These are phyloP conservation scores for Coelopa frigida DNA, from an alignment of 1,140 invertebrate genomes.

Conservation along the genomic window DNA sequence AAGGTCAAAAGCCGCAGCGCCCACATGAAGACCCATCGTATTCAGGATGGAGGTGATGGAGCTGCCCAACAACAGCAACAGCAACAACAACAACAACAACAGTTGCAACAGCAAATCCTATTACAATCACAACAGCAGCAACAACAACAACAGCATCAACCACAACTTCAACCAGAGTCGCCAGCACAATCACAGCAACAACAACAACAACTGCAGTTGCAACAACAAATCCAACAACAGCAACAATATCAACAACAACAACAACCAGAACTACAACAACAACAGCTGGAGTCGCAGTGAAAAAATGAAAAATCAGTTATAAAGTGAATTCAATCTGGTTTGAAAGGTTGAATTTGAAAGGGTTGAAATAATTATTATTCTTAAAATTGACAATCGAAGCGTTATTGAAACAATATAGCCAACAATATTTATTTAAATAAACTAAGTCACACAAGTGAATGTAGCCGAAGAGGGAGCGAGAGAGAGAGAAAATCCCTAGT, in stretches of 20 bases:
- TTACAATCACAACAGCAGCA: constrained; percentile 11
- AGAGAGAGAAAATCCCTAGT: not conserved
- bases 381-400: constrained; percentile 12
- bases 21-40: constrained; percentile 95
- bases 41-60: constrained; percentile 59
- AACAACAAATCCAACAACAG: not conserved
- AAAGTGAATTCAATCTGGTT: constrained; percentile 24
- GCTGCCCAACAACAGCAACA: constrained; percentile 14
- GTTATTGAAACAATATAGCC: too few relatives aligned
- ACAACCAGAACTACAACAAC: constrained; percentile 13
- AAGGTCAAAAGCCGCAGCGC: constrained; percentile 97
- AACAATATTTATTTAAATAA: constrained; percentile 2
- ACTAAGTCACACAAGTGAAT: constrained; percentile 1
- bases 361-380: not conserved
- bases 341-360: not conserved
- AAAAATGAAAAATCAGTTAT: constrained; percentile 25
- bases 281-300: constrained; percentile 2
- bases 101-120: constrained; percentile 4
- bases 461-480: not conserved
- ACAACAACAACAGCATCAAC: constrained; percentile 12
- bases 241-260: constrained; percentile 5
- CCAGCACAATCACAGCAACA: constrained; percentile 10
- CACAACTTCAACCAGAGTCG: constrained; percentile 7
- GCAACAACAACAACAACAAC: constrained; percentile 13
- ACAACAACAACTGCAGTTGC: constrained; percentile 2